phyloP scores from a whole-genome alignment of 2,113 vertebrate species.

The Paedocypris sp. region DNA sequence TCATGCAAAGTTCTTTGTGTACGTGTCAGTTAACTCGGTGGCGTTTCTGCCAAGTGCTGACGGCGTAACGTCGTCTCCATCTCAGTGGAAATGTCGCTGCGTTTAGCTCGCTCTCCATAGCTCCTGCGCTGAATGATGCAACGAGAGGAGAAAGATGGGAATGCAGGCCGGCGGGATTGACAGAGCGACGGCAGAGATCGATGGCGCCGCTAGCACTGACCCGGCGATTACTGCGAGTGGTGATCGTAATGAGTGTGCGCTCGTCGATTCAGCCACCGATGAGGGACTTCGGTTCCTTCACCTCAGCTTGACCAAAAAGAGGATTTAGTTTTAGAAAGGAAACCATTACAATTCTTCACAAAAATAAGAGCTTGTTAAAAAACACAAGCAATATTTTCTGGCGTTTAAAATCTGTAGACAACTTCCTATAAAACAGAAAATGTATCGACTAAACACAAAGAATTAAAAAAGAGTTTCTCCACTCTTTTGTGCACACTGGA shows the following conservation, averaged over 20 bases:
- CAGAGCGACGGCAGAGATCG: constrained; percentile 1
- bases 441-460: too few species aligned
- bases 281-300: background rate
- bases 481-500: too few species aligned
- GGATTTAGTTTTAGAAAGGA: background rate
- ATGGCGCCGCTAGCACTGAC: constrained; percentile 16
- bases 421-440: too few species aligned
- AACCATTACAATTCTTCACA: background rate
- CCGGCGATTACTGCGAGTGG: constrained; percentile 6
- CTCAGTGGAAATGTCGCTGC: constrained; percentile 13
- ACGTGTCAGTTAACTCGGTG: background rate
- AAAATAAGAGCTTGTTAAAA: too few species aligned
- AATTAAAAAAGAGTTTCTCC: too few species aligned
- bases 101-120: constrained; percentile 10
- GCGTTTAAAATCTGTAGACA: too few species aligned
- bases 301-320: background rate
- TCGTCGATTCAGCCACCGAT: constrained; percentile 8
- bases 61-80: background rate
- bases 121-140: background rate
- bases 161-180: constrained; percentile 10
- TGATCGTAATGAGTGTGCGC: background rate
- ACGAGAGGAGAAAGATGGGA: background rate
- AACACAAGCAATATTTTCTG: too few species aligned
- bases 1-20: background rate
- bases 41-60: constrained; percentile 8